Evolutionary conservation across 2,113 vertebrate species (phyloP).

Genomic region (Paralichthys olivaceus): DNA sequence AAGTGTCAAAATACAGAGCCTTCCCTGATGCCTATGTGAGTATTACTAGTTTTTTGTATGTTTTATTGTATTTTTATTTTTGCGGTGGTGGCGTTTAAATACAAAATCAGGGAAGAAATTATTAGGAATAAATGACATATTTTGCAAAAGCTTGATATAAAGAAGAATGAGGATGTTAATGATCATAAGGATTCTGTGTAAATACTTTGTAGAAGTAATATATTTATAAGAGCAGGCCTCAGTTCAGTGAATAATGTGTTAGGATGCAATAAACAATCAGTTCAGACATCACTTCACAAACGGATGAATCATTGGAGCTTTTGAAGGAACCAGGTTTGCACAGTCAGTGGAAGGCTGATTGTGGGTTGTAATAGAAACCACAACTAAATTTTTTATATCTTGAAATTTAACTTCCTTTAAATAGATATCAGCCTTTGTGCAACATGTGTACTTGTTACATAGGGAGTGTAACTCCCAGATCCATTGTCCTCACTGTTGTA

Average conservation of each 20-base stretch:
- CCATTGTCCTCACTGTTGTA: not conserved
- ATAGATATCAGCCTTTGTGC: not conserved
- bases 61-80: not conserved
- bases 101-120: too few species aligned
- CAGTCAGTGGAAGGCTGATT: too few species aligned
- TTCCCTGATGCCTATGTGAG: conserved; percentile 86
- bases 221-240: not conserved
- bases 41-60: not conserved
- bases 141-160: too few species aligned
- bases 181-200: too few species aligned
- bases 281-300: too few species aligned
- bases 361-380: not conserved
- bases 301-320: too few species aligned
- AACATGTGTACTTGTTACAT: not conserved
- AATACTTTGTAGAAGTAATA: not conserved
- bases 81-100: too few species aligned
- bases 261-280: too few species aligned
- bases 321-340: too few species aligned
- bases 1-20: conserved; percentile 63
- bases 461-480: not conserved
- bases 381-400: not conserved
- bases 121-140: not conserved
- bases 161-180: too few species aligned
- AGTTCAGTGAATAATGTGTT: conserved; percentile 5
- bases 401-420: not conserved